Conservation (phyloP, 2,888 invertebrate species). For the Girardia tigrina region DNA sequence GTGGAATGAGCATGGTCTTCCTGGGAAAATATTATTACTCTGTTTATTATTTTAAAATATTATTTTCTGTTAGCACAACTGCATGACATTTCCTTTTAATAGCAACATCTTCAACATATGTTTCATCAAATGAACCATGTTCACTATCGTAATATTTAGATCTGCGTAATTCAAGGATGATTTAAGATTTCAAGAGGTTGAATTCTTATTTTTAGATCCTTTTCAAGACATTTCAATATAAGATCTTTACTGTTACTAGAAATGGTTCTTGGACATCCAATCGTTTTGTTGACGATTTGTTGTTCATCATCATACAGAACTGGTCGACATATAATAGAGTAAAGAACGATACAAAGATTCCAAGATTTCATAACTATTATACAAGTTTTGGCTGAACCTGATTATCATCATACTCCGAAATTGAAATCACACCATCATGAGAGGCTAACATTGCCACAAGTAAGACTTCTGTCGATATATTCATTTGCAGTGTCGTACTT, state of each 20-base stretch:
- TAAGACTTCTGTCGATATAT: too few relatives aligned
- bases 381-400: too few relatives aligned
- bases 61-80: not conserved
- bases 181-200: not conserved
- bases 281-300: constrained; percentile 51
- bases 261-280: constrained; percentile 42
- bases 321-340: constrained; percentile 58
- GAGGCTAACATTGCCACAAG: too few relatives aligned
- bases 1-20: too few relatives aligned
- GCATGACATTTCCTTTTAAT: not conserved
- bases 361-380: constrained; percentile 58
- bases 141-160: not conserved
- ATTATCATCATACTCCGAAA: too few relatives aligned
- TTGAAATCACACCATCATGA: too few relatives aligned
- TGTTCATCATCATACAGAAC: constrained; percentile 57
- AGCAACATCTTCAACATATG: not conserved
- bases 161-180: not conserved
- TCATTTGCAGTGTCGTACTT: too few relatives aligned
- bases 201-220: not conserved
- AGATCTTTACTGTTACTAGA: constrained; percentile 11
- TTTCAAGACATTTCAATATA: not conserved
- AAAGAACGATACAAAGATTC: constrained; percentile 57
- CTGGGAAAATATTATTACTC: too few relatives aligned
- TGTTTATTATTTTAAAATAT: too few relatives aligned
- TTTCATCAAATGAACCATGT: not conserved